These are phyloP conservation scores for Drosophila pectinifera DNA, from an alignment of 1,140 invertebrate genomes.

Conservation along the genomic window DNA sequence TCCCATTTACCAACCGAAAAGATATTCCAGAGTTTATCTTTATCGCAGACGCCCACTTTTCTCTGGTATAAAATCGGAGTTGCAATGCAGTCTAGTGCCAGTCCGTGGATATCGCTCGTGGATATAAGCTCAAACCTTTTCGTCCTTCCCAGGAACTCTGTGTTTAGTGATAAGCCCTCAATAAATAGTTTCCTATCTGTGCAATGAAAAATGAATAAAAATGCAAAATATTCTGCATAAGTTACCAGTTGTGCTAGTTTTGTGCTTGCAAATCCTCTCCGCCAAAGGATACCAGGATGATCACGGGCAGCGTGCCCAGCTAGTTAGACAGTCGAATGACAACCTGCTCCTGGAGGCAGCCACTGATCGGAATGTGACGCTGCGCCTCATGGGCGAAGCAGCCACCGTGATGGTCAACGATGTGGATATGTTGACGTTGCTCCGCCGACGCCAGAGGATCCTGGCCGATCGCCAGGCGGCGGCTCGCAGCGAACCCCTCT, in stretches of 20 bases:
- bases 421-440: slow-evolving; percentile 47
- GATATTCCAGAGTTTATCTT: slow-evolving; percentile 2
- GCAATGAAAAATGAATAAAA: slow-evolving; percentile 33
- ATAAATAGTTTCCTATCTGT: background rate
- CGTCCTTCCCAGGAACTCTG: background rate
- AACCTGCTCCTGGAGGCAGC: slow-evolving; percentile 58
- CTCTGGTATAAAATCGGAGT: slow-evolving; percentile 28
- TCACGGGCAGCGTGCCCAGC: slow-evolving; percentile 1
- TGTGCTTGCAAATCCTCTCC: slow-evolving; percentile 19
- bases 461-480: slow-evolving; percentile 13
- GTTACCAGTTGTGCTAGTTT: slow-evolving; percentile 1
- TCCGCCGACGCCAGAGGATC: slow-evolving; percentile 31
- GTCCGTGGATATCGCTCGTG: slow-evolving; percentile 8
- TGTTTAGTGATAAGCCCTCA: background rate
- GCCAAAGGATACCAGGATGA: slow-evolving; percentile 1
- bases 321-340: slow-evolving; percentile 23
- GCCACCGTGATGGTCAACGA: slow-evolving; percentile 64
- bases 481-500: slow-evolving; percentile 31
- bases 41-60: slow-evolving; percentile 46
- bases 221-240: slow-evolving; percentile 8
- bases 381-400: slow-evolving; percentile 64
- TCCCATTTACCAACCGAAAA: background rate
- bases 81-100: background rate
- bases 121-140: slow-evolving; percentile 6
- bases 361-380: slow-evolving; percentile 60